Conservation (phyloP, 2,888 invertebrate genomes). For the Troglohyphantes excavatus region DNA sequence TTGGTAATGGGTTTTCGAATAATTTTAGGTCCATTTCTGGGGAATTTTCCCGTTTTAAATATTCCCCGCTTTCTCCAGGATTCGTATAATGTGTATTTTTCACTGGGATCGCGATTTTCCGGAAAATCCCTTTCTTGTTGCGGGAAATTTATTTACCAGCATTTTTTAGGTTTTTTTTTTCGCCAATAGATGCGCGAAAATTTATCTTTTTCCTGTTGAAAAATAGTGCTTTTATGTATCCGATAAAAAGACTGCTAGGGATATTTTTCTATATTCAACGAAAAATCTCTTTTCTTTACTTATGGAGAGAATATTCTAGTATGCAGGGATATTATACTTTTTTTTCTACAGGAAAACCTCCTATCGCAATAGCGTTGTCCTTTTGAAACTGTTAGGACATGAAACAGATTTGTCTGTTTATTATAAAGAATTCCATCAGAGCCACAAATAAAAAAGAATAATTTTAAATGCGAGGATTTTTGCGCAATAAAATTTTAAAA, state of each 20-base stretch:
- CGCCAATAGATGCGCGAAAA: conserved; percentile 42
- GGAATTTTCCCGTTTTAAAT: conserved; percentile 40
- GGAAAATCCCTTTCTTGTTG: conserved; percentile 24
- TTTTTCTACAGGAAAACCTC: background rate
- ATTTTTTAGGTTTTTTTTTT: conserved; percentile 14
- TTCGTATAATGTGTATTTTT: conserved; percentile 53
- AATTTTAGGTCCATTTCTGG: conserved; percentile 69
- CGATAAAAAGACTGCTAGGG: conserved; percentile 16
- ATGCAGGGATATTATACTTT: background rate
- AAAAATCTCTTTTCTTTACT: conserved; percentile 3
- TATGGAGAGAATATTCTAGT: background rate
- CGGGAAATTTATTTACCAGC: conserved; percentile 56
- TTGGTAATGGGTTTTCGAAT: conserved; percentile 70
- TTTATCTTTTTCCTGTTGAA: conserved; percentile 50
- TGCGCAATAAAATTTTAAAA: too few relatives aligned
- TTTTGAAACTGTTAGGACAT: background rate
- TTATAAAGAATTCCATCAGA: too few relatives aligned
- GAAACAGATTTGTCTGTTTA: too few relatives aligned
- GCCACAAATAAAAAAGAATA: too few relatives aligned
- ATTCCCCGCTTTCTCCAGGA: conserved; percentile 12
- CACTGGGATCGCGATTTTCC: conserved; percentile 4
- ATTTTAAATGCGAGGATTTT: too few relatives aligned
- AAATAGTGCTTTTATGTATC: conserved; percentile 7
- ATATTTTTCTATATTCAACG: conserved; percentile 44
- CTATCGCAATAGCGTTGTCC: background rate